phyloP scores from a whole-genome alignment of 2,797 vertebrate genomes.

The Phyllotis vaccarum region DNA sequence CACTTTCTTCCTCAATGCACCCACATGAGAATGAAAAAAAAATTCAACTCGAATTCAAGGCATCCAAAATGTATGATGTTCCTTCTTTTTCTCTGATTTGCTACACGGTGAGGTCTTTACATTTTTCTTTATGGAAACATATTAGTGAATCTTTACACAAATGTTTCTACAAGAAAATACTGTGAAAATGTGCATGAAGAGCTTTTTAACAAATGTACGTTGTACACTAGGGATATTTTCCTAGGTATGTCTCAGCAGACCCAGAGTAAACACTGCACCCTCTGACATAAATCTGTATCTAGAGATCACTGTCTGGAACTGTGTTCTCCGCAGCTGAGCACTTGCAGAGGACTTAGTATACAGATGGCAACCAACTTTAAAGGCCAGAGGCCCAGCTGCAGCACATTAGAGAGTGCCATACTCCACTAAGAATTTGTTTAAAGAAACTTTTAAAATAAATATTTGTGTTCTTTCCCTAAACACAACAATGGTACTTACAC shows the following conservation, averaged over 20 bases:
- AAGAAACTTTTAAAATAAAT: constrained; percentile 78
- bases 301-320: constrained; percentile 47
- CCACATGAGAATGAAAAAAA: background rate
- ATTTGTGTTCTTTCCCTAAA: constrained; percentile 73
- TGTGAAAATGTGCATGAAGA: constrained; percentile 53
- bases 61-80: background rate
- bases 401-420: constrained; percentile 64
- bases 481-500: constrained; percentile 64
- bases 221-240: constrained; percentile 43
- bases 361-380: constrained; percentile 50
- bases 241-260: constrained; percentile 54
- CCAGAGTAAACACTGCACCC: constrained; percentile 70
- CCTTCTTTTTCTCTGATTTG: constrained; percentile 4
- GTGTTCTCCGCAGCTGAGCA: constrained; percentile 4
- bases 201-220: constrained; percentile 31
- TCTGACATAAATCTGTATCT: constrained; percentile 63
- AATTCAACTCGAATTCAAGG: background rate
- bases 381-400: constrained; percentile 58
- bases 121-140: constrained; percentile 57
- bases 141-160: constrained; percentile 45
- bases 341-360: constrained; percentile 43
- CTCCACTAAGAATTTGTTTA: constrained; percentile 57
- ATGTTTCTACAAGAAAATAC: constrained; percentile 55
- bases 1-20: background rate
- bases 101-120: background rate